These are phyloP conservation scores for Forbesichthys papilliferus DNA, from an alignment of 2,113 vertebrate species.

Conservation along the genomic window DNA sequence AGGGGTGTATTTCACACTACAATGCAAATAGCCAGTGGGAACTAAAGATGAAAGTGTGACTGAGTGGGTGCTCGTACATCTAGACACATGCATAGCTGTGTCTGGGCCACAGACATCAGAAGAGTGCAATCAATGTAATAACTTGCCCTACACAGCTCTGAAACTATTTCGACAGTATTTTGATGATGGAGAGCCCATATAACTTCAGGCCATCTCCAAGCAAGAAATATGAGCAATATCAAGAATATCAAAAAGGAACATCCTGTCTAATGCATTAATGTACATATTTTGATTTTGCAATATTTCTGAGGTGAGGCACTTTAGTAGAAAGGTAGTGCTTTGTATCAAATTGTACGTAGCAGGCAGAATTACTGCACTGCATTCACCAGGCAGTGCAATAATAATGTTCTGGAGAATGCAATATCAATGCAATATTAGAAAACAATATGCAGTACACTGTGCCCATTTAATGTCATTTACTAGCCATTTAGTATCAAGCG, in stretches of 20 bases:
- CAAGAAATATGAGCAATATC: no score
- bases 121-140: constrained; percentile 4
- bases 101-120: constrained; percentile 1
- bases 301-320: no score
- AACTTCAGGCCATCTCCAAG: background rate
- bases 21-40: background rate
- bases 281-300: no score
- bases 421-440: no score
- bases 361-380: no score
- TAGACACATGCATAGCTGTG: background rate
- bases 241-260: no score
- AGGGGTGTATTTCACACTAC: constrained; percentile 13
- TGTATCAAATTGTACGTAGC: no score
- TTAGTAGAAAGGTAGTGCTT: no score
- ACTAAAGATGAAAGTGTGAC: background rate
- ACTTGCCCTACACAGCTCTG: background rate
- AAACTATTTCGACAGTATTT: background rate
- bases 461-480: background rate
- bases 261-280: no score
- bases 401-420: no score
- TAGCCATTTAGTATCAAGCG: background rate
- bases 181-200: background rate
- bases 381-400: no score
- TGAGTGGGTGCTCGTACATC: constrained; percentile 1
- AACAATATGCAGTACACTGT: background rate